A percentile compares a stretch with the other conserved stretches of the same genome.
These are phyloP conservation scores for Protodeltote pygarga DNA, from an alignment of 2,888 invertebrate species.

Conservation along the genomic window DNA sequence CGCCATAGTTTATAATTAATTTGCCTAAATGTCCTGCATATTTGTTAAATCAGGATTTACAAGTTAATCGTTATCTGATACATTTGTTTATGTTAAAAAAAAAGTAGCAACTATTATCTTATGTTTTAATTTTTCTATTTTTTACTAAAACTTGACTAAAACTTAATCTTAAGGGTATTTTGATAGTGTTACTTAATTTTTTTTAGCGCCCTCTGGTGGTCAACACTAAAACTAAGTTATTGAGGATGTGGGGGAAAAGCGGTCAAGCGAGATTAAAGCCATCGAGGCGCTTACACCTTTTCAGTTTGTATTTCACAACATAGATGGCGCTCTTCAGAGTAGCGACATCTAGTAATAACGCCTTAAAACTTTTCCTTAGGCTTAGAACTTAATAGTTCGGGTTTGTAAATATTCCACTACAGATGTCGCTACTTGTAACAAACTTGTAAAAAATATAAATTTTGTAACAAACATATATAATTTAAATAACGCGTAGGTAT, in stretches of 20 bases:
- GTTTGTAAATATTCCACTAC: no score
- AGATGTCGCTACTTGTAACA: slow-evolving; percentile 26
- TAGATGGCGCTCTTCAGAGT: slow-evolving; percentile 6
- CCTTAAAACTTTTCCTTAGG: background rate
- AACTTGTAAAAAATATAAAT: no score
- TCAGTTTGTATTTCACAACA: background rate
- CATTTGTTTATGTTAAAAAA: background rate
- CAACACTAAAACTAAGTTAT: background rate
- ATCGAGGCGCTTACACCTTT: background rate
- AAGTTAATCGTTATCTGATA: background rate
- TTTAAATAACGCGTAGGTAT: no score
- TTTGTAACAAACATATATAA: no score
- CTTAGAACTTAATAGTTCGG: background rate
- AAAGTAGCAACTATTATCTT: no score
- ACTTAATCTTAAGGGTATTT: no score
- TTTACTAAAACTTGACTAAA: no score
- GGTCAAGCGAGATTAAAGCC: no score
- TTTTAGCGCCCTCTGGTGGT: slow-evolving; percentile 10
- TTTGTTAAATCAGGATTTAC: slow-evolving; percentile 12
- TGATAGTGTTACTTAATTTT: no score
- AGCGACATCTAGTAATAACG: slow-evolving; percentile 12
- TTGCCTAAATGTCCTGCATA: slow-evolving; percentile 16
- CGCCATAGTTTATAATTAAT: slow-evolving; percentile 29
- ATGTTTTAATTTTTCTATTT: no score
- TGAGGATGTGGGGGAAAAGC: background rate